Percentiles rank a stretch among this genome's conserved stretches.
phyloP scores from a whole-genome alignment of 2,888 invertebrate genomes.

The Buathra laborator region DNA sequence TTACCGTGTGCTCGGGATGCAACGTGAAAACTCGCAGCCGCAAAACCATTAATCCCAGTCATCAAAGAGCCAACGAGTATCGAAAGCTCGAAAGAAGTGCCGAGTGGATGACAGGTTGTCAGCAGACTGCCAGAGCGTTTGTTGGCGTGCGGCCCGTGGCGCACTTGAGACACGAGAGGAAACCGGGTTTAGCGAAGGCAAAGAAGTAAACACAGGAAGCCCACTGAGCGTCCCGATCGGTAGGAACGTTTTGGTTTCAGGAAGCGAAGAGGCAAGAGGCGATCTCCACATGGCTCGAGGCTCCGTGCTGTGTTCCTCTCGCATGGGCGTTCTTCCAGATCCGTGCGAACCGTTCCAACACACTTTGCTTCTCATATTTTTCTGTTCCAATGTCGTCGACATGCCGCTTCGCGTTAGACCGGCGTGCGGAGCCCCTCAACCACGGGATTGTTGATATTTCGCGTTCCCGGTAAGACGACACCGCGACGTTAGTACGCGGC shows the following conservation, averaged over 20 bases:
- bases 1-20: conserved; percentile 30
- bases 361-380: conserved; percentile 33
- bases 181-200: conserved; percentile 41
- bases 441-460: conserved; percentile 68
- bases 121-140: conserved; percentile 73
- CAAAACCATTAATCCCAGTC: conserved; percentile 15
- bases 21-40: conserved; percentile 60
- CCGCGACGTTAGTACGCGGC: conserved; percentile 49
- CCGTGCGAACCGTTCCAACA: conserved; percentile 41
- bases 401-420: conserved; percentile 5
- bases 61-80: conserved; percentile 14
- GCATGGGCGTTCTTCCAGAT: conserved; percentile 35
- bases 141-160: conserved; percentile 74
- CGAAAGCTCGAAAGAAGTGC: neutral
- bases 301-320: neutral
- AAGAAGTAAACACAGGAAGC: conserved; percentile 63
- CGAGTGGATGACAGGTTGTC: conserved; percentile 78
- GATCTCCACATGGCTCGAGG: conserved; percentile 36
- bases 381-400: conserved; percentile 19
- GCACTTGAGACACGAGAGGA: conserved; percentile 52
- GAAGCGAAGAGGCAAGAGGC: conserved; percentile 30
- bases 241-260: conserved; percentile 37
- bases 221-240: conserved; percentile 36
- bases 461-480: conserved; percentile 69
- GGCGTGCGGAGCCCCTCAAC: conserved; percentile 36